A percentile compares a stretch with the other conserved stretches of the same genome.
Evolutionary conservation across 2,797 vertebrate genomes (phyloP).

Genomic region (Distichodus sexfasciatus): DNA sequence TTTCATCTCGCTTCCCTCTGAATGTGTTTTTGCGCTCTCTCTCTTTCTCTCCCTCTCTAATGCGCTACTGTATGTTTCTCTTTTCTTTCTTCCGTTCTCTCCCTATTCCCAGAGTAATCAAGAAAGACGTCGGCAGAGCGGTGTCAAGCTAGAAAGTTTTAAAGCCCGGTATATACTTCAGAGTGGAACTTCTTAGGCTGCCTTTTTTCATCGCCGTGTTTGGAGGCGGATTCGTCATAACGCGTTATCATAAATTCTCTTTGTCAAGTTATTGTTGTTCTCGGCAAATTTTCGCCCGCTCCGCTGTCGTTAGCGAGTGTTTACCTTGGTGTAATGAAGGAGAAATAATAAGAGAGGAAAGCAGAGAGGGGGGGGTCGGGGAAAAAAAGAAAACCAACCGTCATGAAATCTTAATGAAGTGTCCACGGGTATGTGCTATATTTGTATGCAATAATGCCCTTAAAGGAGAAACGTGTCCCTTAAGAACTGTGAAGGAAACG

Average conservation of each 20-base stretch:
- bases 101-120: neutral
- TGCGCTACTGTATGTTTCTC: too few relatives aligned
- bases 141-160: neutral
- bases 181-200: constrained; percentile 3
- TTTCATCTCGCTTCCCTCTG: too few relatives aligned
- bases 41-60: too few relatives aligned
- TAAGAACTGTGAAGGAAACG: constrained; percentile 16
- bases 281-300: neutral
- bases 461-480: constrained; percentile 21
- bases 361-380: too few relatives aligned
- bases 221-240: neutral
- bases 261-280: constrained; percentile 41
- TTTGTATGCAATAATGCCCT: constrained; percentile 12
- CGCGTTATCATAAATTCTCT: constrained; percentile 37
- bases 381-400: constrained; percentile 33
- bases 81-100: neutral
- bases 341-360: constrained; percentile 46
- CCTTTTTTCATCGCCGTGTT: neutral
- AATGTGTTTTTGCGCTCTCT: too few relatives aligned
- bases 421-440: constrained; percentile 39
- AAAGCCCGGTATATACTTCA: neutral
- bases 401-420: constrained; percentile 49
- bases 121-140: neutral
- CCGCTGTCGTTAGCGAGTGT: constrained; percentile 39
- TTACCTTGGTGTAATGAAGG: constrained; percentile 42